Evolutionary conservation across 2,797 vertebrate species (phyloP), one percentile per base, ranked within the genome.

Genomic region (Hylomyscus alleni): DNA sequence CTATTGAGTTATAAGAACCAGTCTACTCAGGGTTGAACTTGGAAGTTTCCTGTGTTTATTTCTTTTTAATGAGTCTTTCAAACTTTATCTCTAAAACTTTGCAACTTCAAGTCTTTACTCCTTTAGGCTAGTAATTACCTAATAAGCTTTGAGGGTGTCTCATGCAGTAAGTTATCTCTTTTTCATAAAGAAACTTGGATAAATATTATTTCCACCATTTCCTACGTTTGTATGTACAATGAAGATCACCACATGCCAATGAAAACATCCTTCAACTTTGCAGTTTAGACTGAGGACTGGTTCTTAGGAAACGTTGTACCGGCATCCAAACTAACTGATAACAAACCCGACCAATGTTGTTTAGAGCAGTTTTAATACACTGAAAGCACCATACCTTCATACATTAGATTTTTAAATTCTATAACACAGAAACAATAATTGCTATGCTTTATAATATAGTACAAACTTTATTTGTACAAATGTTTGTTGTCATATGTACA

Each of bases 121-220:
- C 37, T 96, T 96, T 98, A 97, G 90, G 75, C 95, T 98, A 96
- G 85, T 97, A 93, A 97, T 97, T 95, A 96, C 97, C 93, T 95
- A 95, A 97, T 98, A 96, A 97, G 76, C 95, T 98, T 97, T 98
- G 97, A 98, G 98, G 90, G 89, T 89, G 72, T 97, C 77, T 98
- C 91, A 82, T 78, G 96, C 97, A 95, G 97, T 94, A 96, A 54
- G 91, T 97, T 98, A 97, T 98, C 44, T 6, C 37, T 98, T 98
- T 98, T 96, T 94, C 97, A 98, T 95, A 98, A 98, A 97, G 54
- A 52, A 56, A 78, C 76, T 97, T 94, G 84, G 58, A 87, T 95
- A 78, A 72, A 58, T 97, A 97, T 97, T 93, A 97, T 98, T 98
- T 98, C 98, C 94, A 97, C 97, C 97, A 98, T 97, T 98, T 98